Base-by-base conservation (phyloP, 1,140 invertebrate genomes). In the Littorina saxatilis region DNA sequence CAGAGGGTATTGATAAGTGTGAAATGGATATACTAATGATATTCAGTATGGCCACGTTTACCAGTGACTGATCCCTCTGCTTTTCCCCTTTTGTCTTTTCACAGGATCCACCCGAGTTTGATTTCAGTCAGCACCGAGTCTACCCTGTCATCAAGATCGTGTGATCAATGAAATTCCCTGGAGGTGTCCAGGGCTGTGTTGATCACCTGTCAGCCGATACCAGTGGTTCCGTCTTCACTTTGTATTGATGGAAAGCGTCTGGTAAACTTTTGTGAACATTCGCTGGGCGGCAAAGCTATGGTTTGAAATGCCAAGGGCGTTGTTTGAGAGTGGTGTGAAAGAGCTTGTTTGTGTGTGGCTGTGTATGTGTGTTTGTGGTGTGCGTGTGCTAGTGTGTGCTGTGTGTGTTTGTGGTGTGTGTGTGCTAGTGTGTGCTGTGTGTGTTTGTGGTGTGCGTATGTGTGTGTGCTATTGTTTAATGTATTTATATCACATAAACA, bases 111-210 rank as follows among this genome's bases (percentile, higher is more conserved):
- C 96, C 97, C 2, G 95, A 98, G 85, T 99, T 98, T 92, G 97
- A 98, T 89, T 99, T 99, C 91, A 95, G 95, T 27, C 94, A 94
- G 87, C 97, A 98, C 93, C 95, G 95, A 90, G 96, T 97, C 91
- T 99, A 98, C 93, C 97, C 98, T 74, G 95, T 98, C 52, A 97
- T 99, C 74, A 98, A 92, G 83, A 58, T 91, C 55, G 78, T 85
- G 52, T 84, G 83, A 85, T 50, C 27, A 50, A 4, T 73, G 35
- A 20, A 43, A 72, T 20, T 0, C 35, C 37, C n/a, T 40, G 37
- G 7, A 72, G 29, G 5, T 11, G n/a, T 20, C 13, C 17, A 58
- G 29, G 63, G 29, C 29, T 61, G 20, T 61, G 58, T 7, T n/a
- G 4, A 23, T 61, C 23, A 23, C 27, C n/a, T 61, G 20, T 29